Evolutionary conservation across 2,888 invertebrate species (phyloP), one percentile per base, ranked within the genome.

Genomic region (Phaedon cochleariae): DNA sequence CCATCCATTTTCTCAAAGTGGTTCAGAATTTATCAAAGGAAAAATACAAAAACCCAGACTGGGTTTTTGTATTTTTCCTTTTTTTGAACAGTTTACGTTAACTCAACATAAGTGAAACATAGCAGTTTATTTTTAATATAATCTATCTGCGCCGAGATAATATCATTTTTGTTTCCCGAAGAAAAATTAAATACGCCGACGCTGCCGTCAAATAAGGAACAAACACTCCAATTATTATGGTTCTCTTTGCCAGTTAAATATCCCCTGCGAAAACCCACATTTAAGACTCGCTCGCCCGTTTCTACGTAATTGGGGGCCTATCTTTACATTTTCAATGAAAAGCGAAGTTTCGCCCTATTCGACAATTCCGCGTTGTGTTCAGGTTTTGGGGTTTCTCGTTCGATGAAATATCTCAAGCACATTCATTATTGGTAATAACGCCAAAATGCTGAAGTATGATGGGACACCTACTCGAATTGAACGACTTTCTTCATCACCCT

Each of bases 151-250:
- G n/a, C n/a, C n/a, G n/a, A n/a, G n/a, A n/a, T n/a, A n/a, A n/a
- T 9, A 22, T n/a, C 34, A 20, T 21, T 9, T 34, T n/a, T n/a
- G 5, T 26, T 3, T 52, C 22, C 12, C 18, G 6, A 22, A 52
- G 15, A 22, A 18, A 20, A 52, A 21, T 9, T 10, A 10, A 34
- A 9, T 1, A 10, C 10, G 22, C 26, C 58, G 46, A 15, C 6
- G 15, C 21, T 58, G 58, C 4, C 12, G n/a, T 10, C 31, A 10
- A 34, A 46, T 67, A 62, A 65, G 69, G 65, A 72, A 73, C 73
- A 73, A 73, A 65, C 73, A 72, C 70, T 72, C 73, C 72, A 73
- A 73, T 73, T 73, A 73, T 41, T 34, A 34, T 4, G 59, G 57
- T 26, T 51, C 59, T 73, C 68, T 68, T 65, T 68, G 59, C 67